These are phyloP conservation scores for Felis chaus DNA, from an alignment of 2,113 vertebrate species.

Conservation along the genomic window DNA sequence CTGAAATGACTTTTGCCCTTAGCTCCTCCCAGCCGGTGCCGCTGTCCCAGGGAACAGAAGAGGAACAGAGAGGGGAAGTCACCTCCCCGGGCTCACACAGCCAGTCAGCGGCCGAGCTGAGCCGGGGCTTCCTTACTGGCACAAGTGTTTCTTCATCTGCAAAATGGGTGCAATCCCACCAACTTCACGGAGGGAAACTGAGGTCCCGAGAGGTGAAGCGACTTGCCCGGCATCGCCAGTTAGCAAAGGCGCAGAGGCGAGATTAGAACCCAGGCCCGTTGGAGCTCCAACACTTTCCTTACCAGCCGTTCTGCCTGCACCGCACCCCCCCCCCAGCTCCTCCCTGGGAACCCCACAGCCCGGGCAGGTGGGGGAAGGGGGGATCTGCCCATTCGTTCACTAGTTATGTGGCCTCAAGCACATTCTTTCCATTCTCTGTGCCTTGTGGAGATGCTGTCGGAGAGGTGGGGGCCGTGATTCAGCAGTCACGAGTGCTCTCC, in stretches of 20 bases:
- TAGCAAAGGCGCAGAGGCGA: background rate
- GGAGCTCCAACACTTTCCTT: no score
- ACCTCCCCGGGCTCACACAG: background rate
- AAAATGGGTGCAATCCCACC: background rate
- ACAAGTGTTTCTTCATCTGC: background rate
- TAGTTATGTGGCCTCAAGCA: background rate
- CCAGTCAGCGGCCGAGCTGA: background rate
- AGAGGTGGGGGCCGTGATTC: background rate
- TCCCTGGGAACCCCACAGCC: background rate
- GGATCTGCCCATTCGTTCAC: background rate
- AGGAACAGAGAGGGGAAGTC: background rate
- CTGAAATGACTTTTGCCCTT: background rate
- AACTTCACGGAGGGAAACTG: background rate
- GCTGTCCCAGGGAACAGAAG: background rate
- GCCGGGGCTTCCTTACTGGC: background rate
- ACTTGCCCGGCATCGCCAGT: background rate
- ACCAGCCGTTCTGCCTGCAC: background rate
- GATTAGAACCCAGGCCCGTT: background rate
- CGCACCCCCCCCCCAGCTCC: background rate
- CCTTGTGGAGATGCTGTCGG: background rate
- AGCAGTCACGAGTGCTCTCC: background rate
- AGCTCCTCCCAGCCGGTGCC: background rate
- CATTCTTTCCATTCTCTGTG: background rate
- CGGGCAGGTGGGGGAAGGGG: background rate
- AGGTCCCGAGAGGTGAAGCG: background rate